phyloP scores from a whole-genome alignment of 1,140 invertebrate species.

The Zelostemma sp. region DNA sequence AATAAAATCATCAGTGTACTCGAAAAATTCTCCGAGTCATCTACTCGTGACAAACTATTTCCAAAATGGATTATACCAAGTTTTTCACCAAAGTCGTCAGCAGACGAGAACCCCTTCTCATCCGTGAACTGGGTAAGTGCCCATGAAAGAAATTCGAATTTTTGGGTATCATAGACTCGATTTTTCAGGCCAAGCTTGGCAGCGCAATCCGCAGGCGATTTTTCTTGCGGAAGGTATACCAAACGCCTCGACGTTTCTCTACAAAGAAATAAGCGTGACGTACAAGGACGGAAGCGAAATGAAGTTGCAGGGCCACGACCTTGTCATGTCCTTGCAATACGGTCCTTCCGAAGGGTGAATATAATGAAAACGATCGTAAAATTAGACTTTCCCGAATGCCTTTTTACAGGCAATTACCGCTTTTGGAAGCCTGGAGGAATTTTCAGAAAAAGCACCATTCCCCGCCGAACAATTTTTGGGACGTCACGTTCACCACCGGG shows the following conservation, averaged over 20 bases:
- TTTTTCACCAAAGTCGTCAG: constrained; percentile 50
- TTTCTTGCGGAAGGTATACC: constrained; percentile 81
- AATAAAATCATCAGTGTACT: too few species aligned
- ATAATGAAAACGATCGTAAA: background rate
- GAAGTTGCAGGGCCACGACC: too few species aligned
- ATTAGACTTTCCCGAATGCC: too few species aligned
- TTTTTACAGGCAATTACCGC: constrained; percentile 68
- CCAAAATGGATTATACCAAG: constrained; percentile 57
- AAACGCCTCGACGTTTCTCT: too few species aligned
- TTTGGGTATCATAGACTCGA: background rate
- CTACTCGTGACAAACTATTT: too few species aligned
- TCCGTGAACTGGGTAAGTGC: constrained; percentile 59
- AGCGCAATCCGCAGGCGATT: constrained; percentile 73
- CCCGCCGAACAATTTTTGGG: too few species aligned
- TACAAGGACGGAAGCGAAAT: constrained; percentile 72
- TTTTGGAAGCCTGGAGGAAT: constrained; percentile 74
- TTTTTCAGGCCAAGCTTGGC: constrained; percentile 62
- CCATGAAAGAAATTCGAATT: constrained; percentile 1
- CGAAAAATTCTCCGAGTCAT: too few species aligned
- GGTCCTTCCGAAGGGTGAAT: constrained; percentile 77
- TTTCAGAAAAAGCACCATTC: too few species aligned
- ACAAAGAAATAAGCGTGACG: constrained; percentile 73
- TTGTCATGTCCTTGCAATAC: constrained; percentile 78
- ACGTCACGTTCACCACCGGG: too few species aligned
- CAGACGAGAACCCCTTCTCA: constrained; percentile 50